Evolutionary conservation across 1,140 invertebrate species (phyloP).

Genomic region (Bilobella aurantiaca): DNA sequence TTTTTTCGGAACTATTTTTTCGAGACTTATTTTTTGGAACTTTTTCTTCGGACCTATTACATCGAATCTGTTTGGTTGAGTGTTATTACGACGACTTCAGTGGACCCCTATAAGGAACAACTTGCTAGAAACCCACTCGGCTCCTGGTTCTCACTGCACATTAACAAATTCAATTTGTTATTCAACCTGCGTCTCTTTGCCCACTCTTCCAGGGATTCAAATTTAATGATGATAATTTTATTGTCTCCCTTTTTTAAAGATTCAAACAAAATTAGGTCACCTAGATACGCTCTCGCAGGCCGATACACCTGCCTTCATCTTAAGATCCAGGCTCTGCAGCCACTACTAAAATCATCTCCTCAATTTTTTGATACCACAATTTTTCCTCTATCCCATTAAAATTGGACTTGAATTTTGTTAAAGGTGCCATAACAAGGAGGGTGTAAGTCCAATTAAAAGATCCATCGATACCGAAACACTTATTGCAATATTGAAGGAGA

Average conservation of each 20-base stretch:
- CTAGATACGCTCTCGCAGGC: neutral
- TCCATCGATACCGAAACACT: neutral
- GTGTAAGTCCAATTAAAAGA: neutral
- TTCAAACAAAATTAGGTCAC: neutral
- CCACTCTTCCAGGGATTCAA: neutral
- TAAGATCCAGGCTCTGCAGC: neutral
- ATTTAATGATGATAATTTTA: conserved; percentile 5
- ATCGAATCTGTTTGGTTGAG: no score
- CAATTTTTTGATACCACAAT: neutral
- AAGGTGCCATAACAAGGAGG: neutral
- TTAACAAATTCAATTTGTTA: neutral
- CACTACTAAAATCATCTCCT: neutral
- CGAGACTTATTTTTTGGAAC: no score
- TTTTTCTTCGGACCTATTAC: no score
- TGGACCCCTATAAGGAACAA: neutral
- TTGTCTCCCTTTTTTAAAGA: neutral
- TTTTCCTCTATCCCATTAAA: neutral
- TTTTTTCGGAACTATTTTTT: no score
- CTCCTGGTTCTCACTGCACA: no score
- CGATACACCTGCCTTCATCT: neutral
- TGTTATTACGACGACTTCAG: no score
- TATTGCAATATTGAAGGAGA: neutral
- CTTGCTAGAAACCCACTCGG: neutral
- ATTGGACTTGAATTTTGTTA: neutral
- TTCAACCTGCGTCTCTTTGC: neutral